These are phyloP conservation scores for Labeo catla DNA, from an alignment of 2,113 vertebrate genomes.

Conservation along the genomic window DNA sequence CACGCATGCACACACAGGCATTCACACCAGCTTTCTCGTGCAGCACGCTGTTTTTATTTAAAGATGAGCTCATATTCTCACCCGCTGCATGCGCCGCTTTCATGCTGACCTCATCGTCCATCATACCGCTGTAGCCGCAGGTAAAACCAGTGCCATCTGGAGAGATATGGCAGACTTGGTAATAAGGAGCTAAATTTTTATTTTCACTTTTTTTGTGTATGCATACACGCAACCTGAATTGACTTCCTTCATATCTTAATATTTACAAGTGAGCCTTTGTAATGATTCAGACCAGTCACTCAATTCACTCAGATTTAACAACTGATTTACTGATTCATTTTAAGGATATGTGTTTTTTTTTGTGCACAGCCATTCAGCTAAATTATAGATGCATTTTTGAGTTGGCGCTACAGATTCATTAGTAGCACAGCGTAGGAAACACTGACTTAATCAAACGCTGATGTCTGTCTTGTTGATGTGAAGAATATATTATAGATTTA, in stretches of 20 bases:
- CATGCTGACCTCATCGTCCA: background rate
- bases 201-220: background rate
- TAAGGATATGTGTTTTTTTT: background rate
- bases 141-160: background rate
- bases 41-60: background rate
- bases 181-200: background rate
- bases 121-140: background rate
- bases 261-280: background rate
- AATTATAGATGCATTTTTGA: background rate
- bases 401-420: background rate
- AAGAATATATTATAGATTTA: constrained; percentile 6
- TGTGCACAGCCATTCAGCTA: background rate
- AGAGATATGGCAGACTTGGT: background rate
- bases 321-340: background rate
- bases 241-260: background rate
- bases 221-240: background rate
- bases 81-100: background rate
- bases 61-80: constrained; percentile 6
- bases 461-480: background rate
- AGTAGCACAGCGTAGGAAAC: background rate
- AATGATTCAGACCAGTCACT: background rate
- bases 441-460: background rate
- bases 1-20: background rate
- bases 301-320: background rate
- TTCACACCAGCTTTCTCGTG: background rate